Evolutionary conservation across 2,113 vertebrate species (phyloP), one percentile per base, ranked within the genome.

Genomic region (Gymnocephalus cernua): DNA sequence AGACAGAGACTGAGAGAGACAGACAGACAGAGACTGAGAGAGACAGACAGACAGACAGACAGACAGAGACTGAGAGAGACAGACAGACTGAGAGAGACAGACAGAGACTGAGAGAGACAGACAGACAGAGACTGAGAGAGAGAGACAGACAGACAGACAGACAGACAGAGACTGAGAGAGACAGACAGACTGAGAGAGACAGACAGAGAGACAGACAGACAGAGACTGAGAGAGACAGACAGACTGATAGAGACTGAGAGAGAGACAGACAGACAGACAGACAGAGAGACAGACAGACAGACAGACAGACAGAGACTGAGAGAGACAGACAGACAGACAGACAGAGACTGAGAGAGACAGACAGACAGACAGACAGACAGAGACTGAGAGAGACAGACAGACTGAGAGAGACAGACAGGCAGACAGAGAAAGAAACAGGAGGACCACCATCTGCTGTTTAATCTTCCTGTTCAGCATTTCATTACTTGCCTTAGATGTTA

Each of bases 401-500:
- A 29, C 29, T 2, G 29, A 29, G 2, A 29, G 29, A 29, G 29
- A 29, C 29, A 29, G 29, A 29, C 29, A 3, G 29, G 6, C 32
- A 7, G 9, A 53, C n/a, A 54, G 45, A 78, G n/a, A n/a, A 1
- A 25, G n/a, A 66, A 9, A 66, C 27, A n/a, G 13, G 56, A 41
- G 32, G 21, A 41, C 29, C 47, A 57, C 63, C 76, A 44, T 78
- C 80, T 50, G 74, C 75, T 44, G 57, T 5, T 66, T n/a, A 16
- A 3, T 61, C 69, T 51, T 27, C 76, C 53, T 10, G 16, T 6
- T 63, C 48, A 35, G 25, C 23, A 11, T 25, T 82, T 63, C 19
- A 61, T 51, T 80, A 79, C 80, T 86, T 77, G 63, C 25, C 15
- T 47, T 10, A n/a, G 71, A 80, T 70, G 50, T 11, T 35, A 56